A percentile compares a stretch with the other conserved stretches of the same genome.
Conservation (phyloP, 2,797 vertebrate genomes). For the Arctocebus calabarensis region DNA sequence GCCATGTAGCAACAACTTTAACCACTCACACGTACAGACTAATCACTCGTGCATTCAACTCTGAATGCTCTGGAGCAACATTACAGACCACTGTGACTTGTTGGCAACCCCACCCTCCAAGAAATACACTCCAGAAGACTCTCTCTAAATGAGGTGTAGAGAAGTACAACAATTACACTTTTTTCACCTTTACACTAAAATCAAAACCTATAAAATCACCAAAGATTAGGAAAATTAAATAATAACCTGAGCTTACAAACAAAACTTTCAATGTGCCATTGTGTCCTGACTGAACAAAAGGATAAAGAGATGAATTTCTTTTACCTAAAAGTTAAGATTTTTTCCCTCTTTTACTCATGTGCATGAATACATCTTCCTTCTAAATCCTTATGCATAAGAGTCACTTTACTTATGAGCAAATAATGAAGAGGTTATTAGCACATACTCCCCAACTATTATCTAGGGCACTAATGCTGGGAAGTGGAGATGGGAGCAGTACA, state of each 20-base stretch:
- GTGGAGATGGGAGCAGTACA: slow-evolving; percentile 58
- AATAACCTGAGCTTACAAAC: neutral
- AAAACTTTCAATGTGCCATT: neutral
- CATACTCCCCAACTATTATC: slow-evolving; percentile 24
- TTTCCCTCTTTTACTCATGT: neutral
- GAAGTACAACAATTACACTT: neutral
- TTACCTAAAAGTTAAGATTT: slow-evolving; percentile 1
- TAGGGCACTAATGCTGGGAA: slow-evolving; percentile 60
- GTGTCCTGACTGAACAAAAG: neutral
- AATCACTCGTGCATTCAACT: neutral
- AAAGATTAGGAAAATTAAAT: neutral
- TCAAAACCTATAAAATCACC: neutral
- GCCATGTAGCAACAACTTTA: slow-evolving; percentile 28
- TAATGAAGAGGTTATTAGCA: slow-evolving; percentile 67
- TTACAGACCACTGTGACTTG: neutral
- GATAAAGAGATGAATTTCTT: neutral
- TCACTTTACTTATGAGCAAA: slow-evolving; percentile 56
- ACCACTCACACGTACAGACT: neutral
- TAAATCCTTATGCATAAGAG: slow-evolving; percentile 12
- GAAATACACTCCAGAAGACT: neutral
- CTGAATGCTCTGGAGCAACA: neutral
- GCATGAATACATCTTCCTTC: neutral
- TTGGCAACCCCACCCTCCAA: neutral
- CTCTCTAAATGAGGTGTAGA: neutral
- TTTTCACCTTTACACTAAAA: neutral